Evolutionary conservation across 2,888 invertebrate genomes (phyloP), one percentile per base, ranked within the genome.

Genomic region (Troides oblongomaculatus): DNA sequence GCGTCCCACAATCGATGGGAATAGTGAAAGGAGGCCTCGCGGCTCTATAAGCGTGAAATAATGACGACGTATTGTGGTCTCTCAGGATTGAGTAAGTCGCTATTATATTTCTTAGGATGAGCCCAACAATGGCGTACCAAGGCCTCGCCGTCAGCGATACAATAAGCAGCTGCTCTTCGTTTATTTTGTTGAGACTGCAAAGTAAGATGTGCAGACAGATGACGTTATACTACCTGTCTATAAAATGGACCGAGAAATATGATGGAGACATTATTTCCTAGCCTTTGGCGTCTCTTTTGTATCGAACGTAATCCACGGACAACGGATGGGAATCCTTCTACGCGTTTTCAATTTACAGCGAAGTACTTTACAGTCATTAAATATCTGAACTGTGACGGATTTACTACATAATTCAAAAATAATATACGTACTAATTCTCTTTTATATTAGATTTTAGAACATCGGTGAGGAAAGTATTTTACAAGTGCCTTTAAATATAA

Each of bases 121-220:
- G 82, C 83, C 77, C 75, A 74, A 92, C 90, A 91, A 91, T 88
- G 76, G 87, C 77, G 84, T 79, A 84, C 84, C 82, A 81, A 79
- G 83, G 87, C 88, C 89, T 88, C 85, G 83, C 87, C 85, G 89
- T 87, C 90, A 86, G 83, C 82, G 81, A 86, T 90, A 90, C 88
- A 91, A 90, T 90, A 88, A 88, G 86, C 86, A 88, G 85, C 86
- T 85, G 84, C 79, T 83, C 81, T 80, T 77, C 80, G 84, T 85
- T 84, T 86, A 87, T 85, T 87, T 85, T 85, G 81, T 81, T 75
- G 78, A 71, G 81, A 80, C 79, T 78, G 77, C 78, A 77, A 77
- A 83, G 78, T 84, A 86, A 87, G 84, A 86, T 78, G 83, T 82
- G 80, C 81, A 79, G 76, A 70, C 76, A 81, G 84, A 86, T 85